Percentiles rank a stretch among this genome's conserved stretches.
Evolutionary conservation across 2,113 vertebrate species (phyloP).

Genomic region (Phrynosoma platyrhinos): DNA sequence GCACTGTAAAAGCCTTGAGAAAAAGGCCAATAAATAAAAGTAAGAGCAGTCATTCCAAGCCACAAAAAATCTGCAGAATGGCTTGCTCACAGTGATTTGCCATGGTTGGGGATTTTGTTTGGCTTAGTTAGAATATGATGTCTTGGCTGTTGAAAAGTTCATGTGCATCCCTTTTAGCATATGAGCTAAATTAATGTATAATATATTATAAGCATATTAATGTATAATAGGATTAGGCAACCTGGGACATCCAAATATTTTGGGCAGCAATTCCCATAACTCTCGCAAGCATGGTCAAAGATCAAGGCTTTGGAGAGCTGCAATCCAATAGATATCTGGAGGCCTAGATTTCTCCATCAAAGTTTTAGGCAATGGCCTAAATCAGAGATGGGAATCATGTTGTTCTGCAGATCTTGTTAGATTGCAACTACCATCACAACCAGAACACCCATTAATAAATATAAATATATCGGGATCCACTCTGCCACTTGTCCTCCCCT

Average conservation of each 20-base stretch:
- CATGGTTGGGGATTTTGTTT: not conserved
- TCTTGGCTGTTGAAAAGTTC: not conserved
- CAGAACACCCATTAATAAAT: too few species aligned
- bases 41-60: not conserved
- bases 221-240: not conserved
- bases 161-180: not conserved
- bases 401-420: too few species aligned
- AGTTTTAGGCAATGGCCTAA: too few species aligned
- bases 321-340: too few species aligned
- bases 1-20: conserved; percentile 26
- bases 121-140: not conserved
- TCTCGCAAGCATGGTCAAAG: not conserved
- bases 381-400: too few species aligned
- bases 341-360: too few species aligned
- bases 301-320: too few species aligned
- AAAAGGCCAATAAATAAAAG: not conserved
- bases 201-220: too few species aligned
- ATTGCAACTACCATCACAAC: too few species aligned
- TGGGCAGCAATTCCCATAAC: not conserved
- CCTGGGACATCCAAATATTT: not conserved
- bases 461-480: too few species aligned
- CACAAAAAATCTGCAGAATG: not conserved
- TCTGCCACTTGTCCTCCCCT: too few species aligned
- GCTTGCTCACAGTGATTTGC: not conserved
- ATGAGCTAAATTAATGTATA: not conserved